Conservation (phyloP, 2,113 vertebrate genomes). For the Eubucco bourcierii region DNA sequence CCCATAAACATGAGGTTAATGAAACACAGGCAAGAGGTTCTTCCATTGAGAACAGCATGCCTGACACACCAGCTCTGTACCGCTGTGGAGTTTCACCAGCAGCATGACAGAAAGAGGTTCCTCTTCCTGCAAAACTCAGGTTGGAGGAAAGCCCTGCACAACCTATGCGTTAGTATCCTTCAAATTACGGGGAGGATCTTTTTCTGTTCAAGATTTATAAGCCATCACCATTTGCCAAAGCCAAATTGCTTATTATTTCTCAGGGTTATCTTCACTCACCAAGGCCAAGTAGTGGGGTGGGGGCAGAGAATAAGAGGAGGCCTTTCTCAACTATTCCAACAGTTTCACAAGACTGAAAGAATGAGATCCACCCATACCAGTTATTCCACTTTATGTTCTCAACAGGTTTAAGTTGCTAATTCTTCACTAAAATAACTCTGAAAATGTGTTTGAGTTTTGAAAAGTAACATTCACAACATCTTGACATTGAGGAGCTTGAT, state of each 20-base stretch:
- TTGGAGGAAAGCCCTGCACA: not conserved
- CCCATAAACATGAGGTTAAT: not conserved
- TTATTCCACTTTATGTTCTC: not conserved
- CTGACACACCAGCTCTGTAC: not conserved
- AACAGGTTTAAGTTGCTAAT: not conserved
- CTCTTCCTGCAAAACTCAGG: not conserved
- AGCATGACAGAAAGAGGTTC: not conserved
- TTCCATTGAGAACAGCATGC: not conserved
- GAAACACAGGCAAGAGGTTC: not conserved
- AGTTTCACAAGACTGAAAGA: conserved; percentile 8
- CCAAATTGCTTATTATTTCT: not conserved
- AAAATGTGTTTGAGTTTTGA: not conserved
- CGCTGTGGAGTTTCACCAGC: not conserved
- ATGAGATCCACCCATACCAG: conserved; percentile 8
- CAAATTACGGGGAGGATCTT: not conserved
- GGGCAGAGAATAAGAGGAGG: not conserved
- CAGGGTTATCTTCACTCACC: not conserved
- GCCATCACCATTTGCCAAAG: not conserved
- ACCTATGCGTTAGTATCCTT: not conserved
- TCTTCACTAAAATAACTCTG: not conserved
- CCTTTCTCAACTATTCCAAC: not conserved
- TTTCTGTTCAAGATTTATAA: not conserved
- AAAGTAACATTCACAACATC: too few species aligned
- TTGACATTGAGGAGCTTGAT: not conserved
- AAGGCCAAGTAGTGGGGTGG: not conserved